Evolutionary conservation across 2,888 invertebrate genomes (phyloP).

Genomic region (Coenonympha glycerion): DNA sequence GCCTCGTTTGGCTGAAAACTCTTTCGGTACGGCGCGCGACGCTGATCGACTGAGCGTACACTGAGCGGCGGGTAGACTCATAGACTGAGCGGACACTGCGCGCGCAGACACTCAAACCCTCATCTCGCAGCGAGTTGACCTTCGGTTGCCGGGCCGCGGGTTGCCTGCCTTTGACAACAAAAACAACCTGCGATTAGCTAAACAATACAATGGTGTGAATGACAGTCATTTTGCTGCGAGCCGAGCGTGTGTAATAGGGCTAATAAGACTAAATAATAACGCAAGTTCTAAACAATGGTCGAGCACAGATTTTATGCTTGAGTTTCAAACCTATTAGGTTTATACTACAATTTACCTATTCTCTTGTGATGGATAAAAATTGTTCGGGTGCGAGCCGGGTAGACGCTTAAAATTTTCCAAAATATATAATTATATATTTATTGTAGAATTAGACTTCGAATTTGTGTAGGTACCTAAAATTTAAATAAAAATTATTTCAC

Average conservation of each 20-base stretch:
- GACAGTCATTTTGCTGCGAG: constrained; percentile 8
- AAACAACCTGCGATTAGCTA: constrained; percentile 22
- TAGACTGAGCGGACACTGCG: too few species aligned
- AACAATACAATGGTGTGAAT: constrained; percentile 20
- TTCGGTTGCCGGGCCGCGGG: constrained; percentile 23
- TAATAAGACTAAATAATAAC: neutral
- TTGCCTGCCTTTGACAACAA: constrained; percentile 17
- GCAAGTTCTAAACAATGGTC: constrained; percentile 3
- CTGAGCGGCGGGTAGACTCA: constrained; percentile 19
- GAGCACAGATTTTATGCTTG: too few species aligned
- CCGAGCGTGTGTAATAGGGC: neutral
- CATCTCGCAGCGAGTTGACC: constrained; percentile 25
- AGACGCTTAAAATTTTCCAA: too few species aligned
- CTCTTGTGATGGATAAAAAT: too few species aligned
- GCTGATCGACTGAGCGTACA: constrained; percentile 60
- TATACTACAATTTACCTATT: too few species aligned
- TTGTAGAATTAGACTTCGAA: too few species aligned
- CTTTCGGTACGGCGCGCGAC: constrained; percentile 53
- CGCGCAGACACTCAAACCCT: constrained; percentile 33
- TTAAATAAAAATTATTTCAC: too few species aligned
- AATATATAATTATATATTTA: too few species aligned
- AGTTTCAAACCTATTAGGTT: too few species aligned
- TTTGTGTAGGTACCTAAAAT: too few species aligned
- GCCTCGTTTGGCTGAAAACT: constrained; percentile 25
- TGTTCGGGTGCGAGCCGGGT: too few species aligned